phyloP scores from a whole-genome alignment of 2,113 vertebrate species.

The Sinosuthora webbiana region DNA sequence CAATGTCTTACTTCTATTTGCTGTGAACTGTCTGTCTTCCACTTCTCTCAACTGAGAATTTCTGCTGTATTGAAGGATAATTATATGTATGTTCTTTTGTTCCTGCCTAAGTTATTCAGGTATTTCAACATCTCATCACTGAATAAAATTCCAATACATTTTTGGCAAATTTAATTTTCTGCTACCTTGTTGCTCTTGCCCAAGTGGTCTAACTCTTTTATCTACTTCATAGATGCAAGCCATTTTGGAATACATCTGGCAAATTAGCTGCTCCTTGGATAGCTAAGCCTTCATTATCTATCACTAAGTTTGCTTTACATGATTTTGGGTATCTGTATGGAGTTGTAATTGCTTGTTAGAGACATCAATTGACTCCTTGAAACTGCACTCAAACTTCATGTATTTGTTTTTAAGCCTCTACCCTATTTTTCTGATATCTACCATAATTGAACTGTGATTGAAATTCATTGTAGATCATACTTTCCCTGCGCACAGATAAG shows the following conservation, averaged over 20 bases:
- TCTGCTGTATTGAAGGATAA: neutral
- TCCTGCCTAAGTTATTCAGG: neutral
- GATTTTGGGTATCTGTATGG: slow-evolving; percentile 13
- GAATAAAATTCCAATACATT: neutral
- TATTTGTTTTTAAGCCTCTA: slow-evolving; percentile 34
- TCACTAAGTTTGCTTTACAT: neutral
- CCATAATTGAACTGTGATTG: neutral
- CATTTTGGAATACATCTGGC: neutral
- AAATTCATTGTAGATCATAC: neutral
- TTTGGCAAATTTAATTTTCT: slow-evolving; percentile 34
- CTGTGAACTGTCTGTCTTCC: neutral
- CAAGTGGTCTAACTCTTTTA: slow-evolving; percentile 16
- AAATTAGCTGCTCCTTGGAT: slow-evolving; percentile 33
- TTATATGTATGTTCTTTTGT: neutral
- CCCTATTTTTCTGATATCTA: neutral
- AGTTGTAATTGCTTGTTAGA: slow-evolving; percentile 37
- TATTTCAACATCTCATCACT: neutral
- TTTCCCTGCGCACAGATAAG: slow-evolving; percentile 6
- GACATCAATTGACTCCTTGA: slow-evolving; percentile 21
- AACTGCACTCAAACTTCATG: neutral
- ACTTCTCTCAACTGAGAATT: neutral
- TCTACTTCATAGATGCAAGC: slow-evolving; percentile 4
- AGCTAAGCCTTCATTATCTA: neutral
- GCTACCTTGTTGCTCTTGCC: neutral
- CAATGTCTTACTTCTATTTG: neutral